These are phyloP conservation scores for Neostethus bicornis DNA, from an alignment of 2,797 vertebrate species.

Conservation along the genomic window DNA sequence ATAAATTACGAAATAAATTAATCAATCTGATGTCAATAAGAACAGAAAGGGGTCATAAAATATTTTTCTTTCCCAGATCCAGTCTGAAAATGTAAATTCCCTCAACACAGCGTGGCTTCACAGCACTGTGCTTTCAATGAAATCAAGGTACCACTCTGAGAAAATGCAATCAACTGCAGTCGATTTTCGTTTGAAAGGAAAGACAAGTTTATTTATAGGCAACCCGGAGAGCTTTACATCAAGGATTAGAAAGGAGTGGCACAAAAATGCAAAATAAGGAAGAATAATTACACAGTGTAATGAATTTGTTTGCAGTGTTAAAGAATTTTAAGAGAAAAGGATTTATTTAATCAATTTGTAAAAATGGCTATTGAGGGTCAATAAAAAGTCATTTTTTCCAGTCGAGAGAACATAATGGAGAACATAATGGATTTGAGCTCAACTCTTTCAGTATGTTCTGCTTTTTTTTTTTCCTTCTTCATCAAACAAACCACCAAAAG, in stretches of 20 bases:
- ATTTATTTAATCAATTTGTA: not conserved
- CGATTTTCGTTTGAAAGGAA: slow-evolving; percentile 34
- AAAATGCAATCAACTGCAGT: slow-evolving; percentile 31
- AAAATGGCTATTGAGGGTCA: not conserved
- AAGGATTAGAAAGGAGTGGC: not conserved
- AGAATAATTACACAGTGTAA: slow-evolving; percentile 22
- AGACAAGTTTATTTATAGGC: not conserved
- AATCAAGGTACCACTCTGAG: slow-evolving; percentile 47
- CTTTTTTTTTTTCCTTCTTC: no score
- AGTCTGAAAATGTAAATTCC: slow-evolving; percentile 26
- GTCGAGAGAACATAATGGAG: not conserved
- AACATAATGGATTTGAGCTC: not conserved
- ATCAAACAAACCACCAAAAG: no score
- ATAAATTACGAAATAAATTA: slow-evolving; percentile 1
- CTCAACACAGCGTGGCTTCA: slow-evolving; percentile 18
- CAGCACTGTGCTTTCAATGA: slow-evolving; percentile 12
- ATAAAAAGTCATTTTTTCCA: not conserved
- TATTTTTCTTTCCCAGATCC: slow-evolving; percentile 7
- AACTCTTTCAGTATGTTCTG: no score
- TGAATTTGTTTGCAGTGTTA: not conserved
- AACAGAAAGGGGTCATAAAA: slow-evolving; percentile 7
- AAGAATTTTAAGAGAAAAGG: slow-evolving; percentile 1
- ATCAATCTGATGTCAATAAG: slow-evolving; percentile 11
- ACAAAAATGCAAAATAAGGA: not conserved
- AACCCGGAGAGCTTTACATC: not conserved